Conservation (phyloP, 2,113 vertebrate species). For the Pangasianodon gigas region DNA sequence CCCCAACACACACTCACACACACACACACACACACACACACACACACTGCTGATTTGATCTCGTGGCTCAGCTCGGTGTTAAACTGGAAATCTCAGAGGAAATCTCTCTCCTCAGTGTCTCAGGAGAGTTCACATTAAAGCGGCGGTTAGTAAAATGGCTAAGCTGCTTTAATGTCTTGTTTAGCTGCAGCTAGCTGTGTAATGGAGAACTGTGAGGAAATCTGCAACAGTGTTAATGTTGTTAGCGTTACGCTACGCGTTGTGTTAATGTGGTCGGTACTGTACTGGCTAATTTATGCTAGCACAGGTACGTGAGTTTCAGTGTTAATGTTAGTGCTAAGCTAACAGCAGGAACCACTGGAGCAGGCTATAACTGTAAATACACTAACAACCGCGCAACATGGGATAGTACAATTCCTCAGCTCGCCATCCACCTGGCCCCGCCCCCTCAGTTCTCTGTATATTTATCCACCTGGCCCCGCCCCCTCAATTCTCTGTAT, state of each 20-base stretch:
- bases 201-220: background rate
- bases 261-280: background rate
- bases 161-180: background rate
- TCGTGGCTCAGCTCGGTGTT: conserved; percentile 4
- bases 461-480: background rate
- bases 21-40: conserved; percentile 42
- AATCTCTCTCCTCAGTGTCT: background rate
- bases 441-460: too few relatives aligned
- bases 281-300: background rate
- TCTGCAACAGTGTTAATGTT: background rate
- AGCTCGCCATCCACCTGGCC: background rate
- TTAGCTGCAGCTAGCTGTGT: background rate
- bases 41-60: conserved; percentile 44
- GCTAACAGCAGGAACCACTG: background rate
- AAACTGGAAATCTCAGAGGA: background rate
- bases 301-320: background rate
- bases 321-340: background rate
- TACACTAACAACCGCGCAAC: background rate
- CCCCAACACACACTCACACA: conserved; percentile 71
- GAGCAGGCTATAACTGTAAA: background rate
- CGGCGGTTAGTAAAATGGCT: background rate
- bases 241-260: background rate
- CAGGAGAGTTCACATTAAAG: conserved; percentile 1
- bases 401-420: background rate
- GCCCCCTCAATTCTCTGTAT: too few relatives aligned